phyloP scores from a whole-genome alignment of 2,888 invertebrate genomes.

The Rhabditophanes sp. region DNA sequence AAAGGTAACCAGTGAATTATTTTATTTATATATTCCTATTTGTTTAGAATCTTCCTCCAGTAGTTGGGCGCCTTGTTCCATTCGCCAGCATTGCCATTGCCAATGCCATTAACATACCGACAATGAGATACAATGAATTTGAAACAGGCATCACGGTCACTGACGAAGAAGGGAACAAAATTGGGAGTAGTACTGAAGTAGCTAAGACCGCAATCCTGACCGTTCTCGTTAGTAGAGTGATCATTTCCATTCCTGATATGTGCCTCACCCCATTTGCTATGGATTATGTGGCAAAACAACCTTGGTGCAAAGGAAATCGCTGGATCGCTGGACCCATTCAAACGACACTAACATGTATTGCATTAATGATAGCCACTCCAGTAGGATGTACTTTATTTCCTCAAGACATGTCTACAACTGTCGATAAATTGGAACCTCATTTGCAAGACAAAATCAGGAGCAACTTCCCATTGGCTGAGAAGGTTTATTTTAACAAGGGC shows the following conservation, averaged over 20 bases:
- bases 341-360: slow-evolving; percentile 31
- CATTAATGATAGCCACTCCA: slow-evolving; percentile 78
- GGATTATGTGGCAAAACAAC: slow-evolving; percentile 60
- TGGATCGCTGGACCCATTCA: slow-evolving; percentile 20
- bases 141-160: slow-evolving; percentile 58
- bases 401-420: slow-evolving; percentile 54
- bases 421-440: slow-evolving; percentile 57
- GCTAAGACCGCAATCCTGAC: slow-evolving; percentile 69
- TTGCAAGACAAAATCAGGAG: slow-evolving; percentile 55
- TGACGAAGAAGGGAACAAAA: slow-evolving; percentile 59
- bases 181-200: slow-evolving; percentile 54
- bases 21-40: too few relatives aligned
- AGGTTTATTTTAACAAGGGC: slow-evolving; percentile 76
- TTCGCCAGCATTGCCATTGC: slow-evolving; percentile 86
- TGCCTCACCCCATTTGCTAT: slow-evolving; percentile 72
- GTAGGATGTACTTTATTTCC: slow-evolving; percentile 84
- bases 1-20: too few relatives aligned
- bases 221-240: slow-evolving; percentile 65
- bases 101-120: slow-evolving; percentile 90
- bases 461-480: slow-evolving; percentile 51
- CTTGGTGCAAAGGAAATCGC: slow-evolving; percentile 47
- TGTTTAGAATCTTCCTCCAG: slow-evolving; percentile 56
- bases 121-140: slow-evolving; percentile 62
- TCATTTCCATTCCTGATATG: slow-evolving; percentile 88
- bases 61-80: slow-evolving; percentile 73